Base-by-base conservation (phyloP, 2,113 vertebrate genomes). In the Lagopus leucura region DNA sequence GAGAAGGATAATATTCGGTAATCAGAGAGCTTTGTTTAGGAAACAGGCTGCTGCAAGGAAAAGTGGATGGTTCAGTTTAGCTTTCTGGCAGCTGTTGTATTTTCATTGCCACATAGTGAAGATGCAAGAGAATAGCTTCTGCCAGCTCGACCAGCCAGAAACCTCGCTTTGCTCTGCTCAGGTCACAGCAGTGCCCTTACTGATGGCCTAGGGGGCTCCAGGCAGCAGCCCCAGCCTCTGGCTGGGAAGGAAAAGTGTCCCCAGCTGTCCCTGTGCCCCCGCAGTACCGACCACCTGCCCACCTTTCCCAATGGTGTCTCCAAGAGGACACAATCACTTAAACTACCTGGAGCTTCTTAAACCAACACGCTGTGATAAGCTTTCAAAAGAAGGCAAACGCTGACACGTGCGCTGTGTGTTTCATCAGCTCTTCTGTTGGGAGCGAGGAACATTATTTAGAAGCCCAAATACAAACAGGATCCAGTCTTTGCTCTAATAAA, bases 1-100 rank as follows among this genome's bases (percentile, higher is more conserved):
- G 97, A 97, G 95, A 95, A 47, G 91, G 97, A 93, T 94, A 66
- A 93, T 50, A 91, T 75, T 92, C 80, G 86, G 97, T 97, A 96
- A 97, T 91, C 67, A 60, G 86, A 95, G 83, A 80, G 96, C 96
- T 96, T 71, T 97, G 92, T 92, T 73, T 85, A 92, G 64, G 93
- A 94, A 94, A 66, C 24, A 86, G 87, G 72, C 87, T 86, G 92
- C n/a, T 4, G 81, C 32, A 12, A 77, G 90, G 67, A 19, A 30
- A 83, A 91, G 85, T 24, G 14, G 45, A 73, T 8, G 89, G 64
- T 50, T 80, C 12, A 13, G 17, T 69, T 7, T 55, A 69, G 84
- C 76, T 85, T 61, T 28, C 72, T 42, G 69, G 73, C 21, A 42
- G 82, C 73, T 74, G 78, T 27, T 65, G 74, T 21, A 3, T 28